Base-by-base conservation (phyloP, 2,888 invertebrate genomes). In the Scaptomyza cyrtandrae region DNA sequence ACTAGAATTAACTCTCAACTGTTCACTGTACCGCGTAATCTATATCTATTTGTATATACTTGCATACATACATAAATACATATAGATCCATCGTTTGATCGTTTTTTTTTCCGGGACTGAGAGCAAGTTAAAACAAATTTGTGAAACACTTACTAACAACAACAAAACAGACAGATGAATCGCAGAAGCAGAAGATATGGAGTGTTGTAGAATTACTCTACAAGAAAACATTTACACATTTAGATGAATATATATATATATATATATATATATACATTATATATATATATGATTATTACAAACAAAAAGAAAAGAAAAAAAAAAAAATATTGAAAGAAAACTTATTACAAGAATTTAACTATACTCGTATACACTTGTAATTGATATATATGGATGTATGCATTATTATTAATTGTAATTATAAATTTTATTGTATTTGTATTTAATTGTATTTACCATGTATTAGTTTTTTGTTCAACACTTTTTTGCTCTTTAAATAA, bases 401-500 rank as follows among this genome's bases (percentile, higher is more conserved):
- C 67, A 78, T 82, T 72, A 80, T 70, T 71, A 73, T 73, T 66
- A 74, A 83, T 76, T 74, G 78, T 39, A 35, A 50, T 50, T 50
- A 50, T 81, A 88, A 82, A 88, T 88, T 86, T 89, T 86, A 88
- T 90, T 89, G 83, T 84, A 90, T 89, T 89, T 89, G 89, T 89
- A 90, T 89, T 90, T 88, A 85, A 88, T 88, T 88, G 82, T 88
- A 88, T 83, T 67, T 67, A 58, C 52, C 46, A 58, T 75, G 88
- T 89, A 88, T 90, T 90, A 90, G 89, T 90, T 90, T 89, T 41
- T 90, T 90, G 87, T 90, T 90, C 89, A 61, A 88, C 82, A 86
- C 86, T 89, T 89, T 90, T 90, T 90, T 90, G 86, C 90, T 90
- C 88, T 90, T 89, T 88, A 82, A 87, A 88, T 80, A 78, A 87